Conservation (phyloP, 2,797 vertebrate genomes). For the Podarcis siculus region DNA sequence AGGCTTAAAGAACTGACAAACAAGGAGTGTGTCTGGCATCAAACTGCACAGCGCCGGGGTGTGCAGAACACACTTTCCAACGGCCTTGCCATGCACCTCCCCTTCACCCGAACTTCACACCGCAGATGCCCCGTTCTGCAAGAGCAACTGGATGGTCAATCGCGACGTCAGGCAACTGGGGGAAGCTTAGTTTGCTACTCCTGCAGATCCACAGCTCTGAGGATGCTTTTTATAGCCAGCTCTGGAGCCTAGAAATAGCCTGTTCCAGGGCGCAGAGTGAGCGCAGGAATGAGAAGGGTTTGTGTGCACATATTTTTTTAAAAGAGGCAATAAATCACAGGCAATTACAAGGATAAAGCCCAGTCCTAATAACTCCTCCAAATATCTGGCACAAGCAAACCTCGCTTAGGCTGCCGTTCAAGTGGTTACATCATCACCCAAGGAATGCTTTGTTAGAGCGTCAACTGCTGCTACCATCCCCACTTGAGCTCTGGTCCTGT, state of each 20-base stretch:
- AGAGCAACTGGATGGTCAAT: not conserved
- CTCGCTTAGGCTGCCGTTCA: not conserved
- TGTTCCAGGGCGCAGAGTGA: not conserved
- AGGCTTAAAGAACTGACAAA: not conserved
- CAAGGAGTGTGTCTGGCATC: not conserved
- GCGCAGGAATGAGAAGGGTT: slow-evolving; percentile 1
- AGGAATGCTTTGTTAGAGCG: slow-evolving; percentile 59
- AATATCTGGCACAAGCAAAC: slow-evolving; percentile 31
- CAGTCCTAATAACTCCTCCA: slow-evolving; percentile 3
- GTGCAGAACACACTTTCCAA: slow-evolving; percentile 16
- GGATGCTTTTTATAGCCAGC: slow-evolving; percentile 16
- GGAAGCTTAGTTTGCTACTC: not conserved
- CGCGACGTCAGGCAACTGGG: not conserved
- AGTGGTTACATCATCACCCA: slow-evolving; percentile 49
- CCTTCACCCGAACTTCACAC: slow-evolving; percentile 11
- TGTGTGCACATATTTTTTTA: not conserved
- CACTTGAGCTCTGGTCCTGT: slow-evolving; percentile 2
- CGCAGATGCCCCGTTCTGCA: not conserved
- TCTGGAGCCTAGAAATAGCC: not conserved
- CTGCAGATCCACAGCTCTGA: not conserved
- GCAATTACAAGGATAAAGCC: not conserved
- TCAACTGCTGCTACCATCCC: not conserved
- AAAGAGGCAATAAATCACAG: slow-evolving; percentile 34
- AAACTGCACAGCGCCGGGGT: not conserved
- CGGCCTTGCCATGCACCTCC: fast-evolving